phyloP scores from a whole-genome alignment of 2,113 vertebrate species.

The Rousettus leschenaultii region DNA sequence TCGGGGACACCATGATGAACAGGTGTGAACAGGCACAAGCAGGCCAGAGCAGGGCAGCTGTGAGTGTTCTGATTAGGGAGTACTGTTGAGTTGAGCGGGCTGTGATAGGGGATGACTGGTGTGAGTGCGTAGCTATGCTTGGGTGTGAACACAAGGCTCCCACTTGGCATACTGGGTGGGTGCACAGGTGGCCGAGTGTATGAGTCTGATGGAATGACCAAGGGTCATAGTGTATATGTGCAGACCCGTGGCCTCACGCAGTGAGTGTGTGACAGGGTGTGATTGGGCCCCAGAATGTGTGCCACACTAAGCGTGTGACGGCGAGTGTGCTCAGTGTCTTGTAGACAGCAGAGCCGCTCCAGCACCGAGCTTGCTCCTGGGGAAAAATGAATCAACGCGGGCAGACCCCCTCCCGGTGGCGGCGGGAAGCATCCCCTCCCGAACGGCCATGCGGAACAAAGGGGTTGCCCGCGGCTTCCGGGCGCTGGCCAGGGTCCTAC shows the following conservation, averaged over 20 bases:
- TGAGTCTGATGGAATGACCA: constrained; percentile 46
- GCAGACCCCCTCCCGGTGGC: constrained; percentile 15
- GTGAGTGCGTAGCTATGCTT: constrained; percentile 15
- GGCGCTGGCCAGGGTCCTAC: background rate
- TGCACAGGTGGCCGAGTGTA: constrained; percentile 53
- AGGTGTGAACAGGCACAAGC: background rate
- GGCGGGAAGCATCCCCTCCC: constrained; percentile 64
- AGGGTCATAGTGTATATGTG: background rate
- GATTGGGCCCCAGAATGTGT: background rate
- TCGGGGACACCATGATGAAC: background rate
- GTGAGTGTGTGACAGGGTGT: background rate
- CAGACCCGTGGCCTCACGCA: background rate
- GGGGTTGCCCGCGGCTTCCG: background rate
- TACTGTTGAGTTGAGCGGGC: background rate
- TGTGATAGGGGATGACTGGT: background rate
- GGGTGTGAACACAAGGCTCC: background rate
- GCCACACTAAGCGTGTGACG: background rate
- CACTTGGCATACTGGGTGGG: background rate
- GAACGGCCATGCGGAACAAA: constrained; percentile 53
- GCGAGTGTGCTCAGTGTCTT: constrained; percentile 21
- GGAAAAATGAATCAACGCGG: constrained; percentile 47
- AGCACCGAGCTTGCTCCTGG: background rate
- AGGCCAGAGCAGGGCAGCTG: background rate
- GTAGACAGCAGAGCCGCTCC: background rate
- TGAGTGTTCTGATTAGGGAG: background rate